These are phyloP conservation scores for Antennarius maculatus DNA, from an alignment of 2,797 vertebrate genomes.

Conservation along the genomic window DNA sequence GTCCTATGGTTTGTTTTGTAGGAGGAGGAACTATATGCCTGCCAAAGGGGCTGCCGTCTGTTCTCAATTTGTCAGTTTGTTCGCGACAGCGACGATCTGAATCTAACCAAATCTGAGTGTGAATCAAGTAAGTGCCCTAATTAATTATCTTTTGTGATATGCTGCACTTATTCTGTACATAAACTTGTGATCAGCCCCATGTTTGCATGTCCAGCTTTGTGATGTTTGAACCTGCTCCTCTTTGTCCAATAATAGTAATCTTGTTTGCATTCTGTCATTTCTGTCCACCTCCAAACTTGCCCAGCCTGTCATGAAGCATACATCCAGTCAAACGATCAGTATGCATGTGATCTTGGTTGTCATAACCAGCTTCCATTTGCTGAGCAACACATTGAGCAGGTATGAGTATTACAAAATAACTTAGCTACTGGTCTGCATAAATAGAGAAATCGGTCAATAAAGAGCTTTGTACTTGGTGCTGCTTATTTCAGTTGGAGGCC, in stretches of 20 bases:
- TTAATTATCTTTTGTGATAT: not conserved
- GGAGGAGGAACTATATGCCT: constrained; percentile 96
- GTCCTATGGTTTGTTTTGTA: constrained; percentile 65
- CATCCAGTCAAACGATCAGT: constrained; percentile 89
- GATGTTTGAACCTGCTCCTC: not conserved
- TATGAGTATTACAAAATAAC: constrained; percentile 47
- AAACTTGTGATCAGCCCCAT: not conserved
- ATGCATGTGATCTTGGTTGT: constrained; percentile 95
- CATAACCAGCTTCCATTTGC: constrained; percentile 95
- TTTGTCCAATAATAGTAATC: constrained; percentile 6
- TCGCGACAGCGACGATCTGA: constrained; percentile 90
- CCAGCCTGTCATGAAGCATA: constrained; percentile 96
- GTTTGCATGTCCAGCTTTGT: not conserved
- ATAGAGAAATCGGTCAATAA: accelerated
- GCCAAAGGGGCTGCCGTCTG: constrained; percentile 95
- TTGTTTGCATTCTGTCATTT: constrained; percentile 24
- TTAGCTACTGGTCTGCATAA: not conserved
- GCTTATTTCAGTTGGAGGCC: constrained; percentile 84
- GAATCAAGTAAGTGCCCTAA: constrained; percentile 88
- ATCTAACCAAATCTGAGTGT: constrained; percentile 92
- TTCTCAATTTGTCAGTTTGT: constrained; percentile 99
- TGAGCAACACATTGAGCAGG: constrained; percentile 90
- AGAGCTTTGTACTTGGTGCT: not conserved
- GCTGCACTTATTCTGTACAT: not conserved
- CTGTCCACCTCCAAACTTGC: constrained; percentile 22